Evolutionary conservation across 2,113 vertebrate genomes (phyloP).

Genomic region (Enhydra lutris): DNA sequence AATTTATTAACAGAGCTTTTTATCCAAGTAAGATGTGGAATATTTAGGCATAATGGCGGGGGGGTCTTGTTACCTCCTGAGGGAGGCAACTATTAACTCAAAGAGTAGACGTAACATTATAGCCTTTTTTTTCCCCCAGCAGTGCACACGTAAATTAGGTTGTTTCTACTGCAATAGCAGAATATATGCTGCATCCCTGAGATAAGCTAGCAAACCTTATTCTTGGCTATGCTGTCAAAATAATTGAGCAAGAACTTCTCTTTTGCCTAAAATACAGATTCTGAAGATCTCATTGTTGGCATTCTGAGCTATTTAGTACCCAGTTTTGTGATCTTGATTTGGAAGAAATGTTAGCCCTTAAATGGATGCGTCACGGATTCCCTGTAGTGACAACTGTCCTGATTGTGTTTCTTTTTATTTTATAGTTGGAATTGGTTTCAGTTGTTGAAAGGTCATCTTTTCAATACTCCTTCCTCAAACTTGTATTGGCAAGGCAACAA

Average conservation of each 20-base stretch:
- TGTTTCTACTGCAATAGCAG: conserved; percentile 39
- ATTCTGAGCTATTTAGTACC: neutral
- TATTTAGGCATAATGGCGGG: neutral
- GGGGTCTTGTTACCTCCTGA: neutral
- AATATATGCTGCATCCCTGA: neutral
- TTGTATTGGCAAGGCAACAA: neutral
- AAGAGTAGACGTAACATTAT: neutral
- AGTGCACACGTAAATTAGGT: conserved; percentile 36
- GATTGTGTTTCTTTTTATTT: neutral
- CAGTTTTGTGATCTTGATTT: neutral
- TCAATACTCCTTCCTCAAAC: neutral
- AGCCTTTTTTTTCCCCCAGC: conserved; percentile 20
- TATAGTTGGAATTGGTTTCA: neutral
- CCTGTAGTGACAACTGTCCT: neutral
- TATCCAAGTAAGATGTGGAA: neutral
- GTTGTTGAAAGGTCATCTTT: neutral
- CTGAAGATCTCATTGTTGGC: neutral
- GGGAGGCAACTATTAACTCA: neutral
- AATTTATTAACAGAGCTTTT: conserved; percentile 4
- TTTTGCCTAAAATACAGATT: conserved; percentile 6
- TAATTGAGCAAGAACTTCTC: conserved; percentile 40
- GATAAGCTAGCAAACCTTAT: neutral
- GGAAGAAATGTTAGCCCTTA: neutral
- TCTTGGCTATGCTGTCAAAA: neutral
- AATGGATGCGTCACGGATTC: neutral